Evolutionary conservation across 1,140 invertebrate genomes (phyloP).

Genomic region (Solenopsis fugax): DNA sequence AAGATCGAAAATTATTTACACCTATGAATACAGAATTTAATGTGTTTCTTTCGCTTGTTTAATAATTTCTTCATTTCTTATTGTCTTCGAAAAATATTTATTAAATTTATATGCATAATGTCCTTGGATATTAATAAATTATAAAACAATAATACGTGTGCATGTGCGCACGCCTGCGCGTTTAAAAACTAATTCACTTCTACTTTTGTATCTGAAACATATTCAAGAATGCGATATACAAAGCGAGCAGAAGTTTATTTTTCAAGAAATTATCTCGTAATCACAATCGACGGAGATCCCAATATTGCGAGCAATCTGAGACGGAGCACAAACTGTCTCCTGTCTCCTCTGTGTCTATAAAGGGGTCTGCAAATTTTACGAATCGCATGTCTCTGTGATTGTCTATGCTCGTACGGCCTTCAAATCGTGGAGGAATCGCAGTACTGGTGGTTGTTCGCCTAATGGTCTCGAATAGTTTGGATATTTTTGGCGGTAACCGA

Average conservation of each 20-base stretch:
- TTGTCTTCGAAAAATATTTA: too few relatives aligned
- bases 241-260: background rate
- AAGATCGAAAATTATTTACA: too few relatives aligned
- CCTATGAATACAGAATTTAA: too few relatives aligned
- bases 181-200: too few relatives aligned
- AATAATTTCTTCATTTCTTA: too few relatives aligned
- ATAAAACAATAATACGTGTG: too few relatives aligned
- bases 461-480: conserved; percentile 82
- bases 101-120: too few relatives aligned
- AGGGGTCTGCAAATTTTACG: conserved; percentile 68
- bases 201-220: background rate
- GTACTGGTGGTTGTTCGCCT: conserved; percentile 47
- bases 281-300: background rate
- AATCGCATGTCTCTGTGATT: conserved; percentile 74
- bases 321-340: background rate
- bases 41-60: too few relatives aligned
- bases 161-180: too few relatives aligned
- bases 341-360: background rate
- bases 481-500: conserved; percentile 80
- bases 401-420: conserved; percentile 63
- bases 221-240: background rate
- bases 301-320: conserved; percentile 42
- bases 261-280: conserved; percentile 36
- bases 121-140: too few relatives aligned
- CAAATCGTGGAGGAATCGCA: conserved; percentile 1